A percentile compares a stretch with the other conserved stretches of the same genome.
Evolutionary conservation across 1,140 invertebrate species (phyloP).

Genomic region (Micrasema minimum): DNA sequence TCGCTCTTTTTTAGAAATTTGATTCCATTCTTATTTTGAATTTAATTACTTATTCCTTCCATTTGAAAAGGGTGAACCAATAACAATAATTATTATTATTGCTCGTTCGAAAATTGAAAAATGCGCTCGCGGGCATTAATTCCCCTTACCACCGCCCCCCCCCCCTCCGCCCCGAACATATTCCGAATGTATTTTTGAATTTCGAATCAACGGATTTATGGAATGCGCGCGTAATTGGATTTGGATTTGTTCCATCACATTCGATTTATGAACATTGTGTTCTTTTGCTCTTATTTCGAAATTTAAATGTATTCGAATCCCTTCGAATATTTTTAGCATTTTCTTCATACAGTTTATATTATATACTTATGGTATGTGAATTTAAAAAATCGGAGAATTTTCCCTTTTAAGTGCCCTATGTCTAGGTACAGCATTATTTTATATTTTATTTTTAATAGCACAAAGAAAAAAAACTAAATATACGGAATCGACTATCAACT

Average conservation of each 20-base stretch:
- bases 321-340: no score
- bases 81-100: neutral
- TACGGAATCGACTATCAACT: no score
- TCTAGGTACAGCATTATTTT: no score
- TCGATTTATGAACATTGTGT: slow-evolving; percentile 18
- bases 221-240: slow-evolving; percentile 30
- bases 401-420: no score
- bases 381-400: no score
- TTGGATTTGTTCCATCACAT: slow-evolving; percentile 9
- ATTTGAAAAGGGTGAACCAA: slow-evolving; percentile 9
- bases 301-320: no score
- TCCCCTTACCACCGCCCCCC: no score
- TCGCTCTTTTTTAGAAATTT: neutral
- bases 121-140: neutral
- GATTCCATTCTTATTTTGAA: neutral
- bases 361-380: no score
- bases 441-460: no score
- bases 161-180: neutral
- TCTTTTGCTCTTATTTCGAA: slow-evolving; percentile 5
- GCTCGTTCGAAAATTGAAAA: slow-evolving; percentile 20
- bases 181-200: slow-evolving; percentile 15
- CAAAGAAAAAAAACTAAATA: no score
- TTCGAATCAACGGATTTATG: slow-evolving; percentile 25
- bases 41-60: neutral
- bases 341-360: no score